These are phyloP conservation scores for Popillia japonica DNA, from an alignment of 1,140 invertebrate species.

Conservation along the genomic window DNA sequence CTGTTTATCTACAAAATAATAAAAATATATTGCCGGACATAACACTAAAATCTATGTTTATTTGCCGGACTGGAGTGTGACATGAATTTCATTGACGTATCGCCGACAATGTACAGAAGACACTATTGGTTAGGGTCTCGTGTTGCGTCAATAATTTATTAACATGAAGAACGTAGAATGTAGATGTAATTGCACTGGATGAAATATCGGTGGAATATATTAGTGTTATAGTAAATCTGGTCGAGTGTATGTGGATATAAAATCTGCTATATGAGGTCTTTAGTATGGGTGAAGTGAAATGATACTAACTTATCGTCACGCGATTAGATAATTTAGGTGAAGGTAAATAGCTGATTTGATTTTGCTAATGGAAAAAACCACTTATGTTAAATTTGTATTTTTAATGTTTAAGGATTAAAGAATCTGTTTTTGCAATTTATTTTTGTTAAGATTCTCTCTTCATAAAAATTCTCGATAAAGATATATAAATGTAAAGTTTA, in stretches of 20 bases:
- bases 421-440: too few species aligned
- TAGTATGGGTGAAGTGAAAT: background rate
- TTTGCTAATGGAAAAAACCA: conserved; percentile 15
- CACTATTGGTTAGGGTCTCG: background rate
- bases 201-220: conserved; percentile 14
- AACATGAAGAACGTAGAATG: conserved; percentile 13
- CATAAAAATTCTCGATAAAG: too few species aligned
- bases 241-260: background rate
- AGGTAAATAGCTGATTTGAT: background rate
- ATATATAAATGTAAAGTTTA: too few species aligned
- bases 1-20: conserved; percentile 16
- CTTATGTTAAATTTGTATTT: background rate
- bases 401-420: too few species aligned
- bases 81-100: conserved; percentile 1
- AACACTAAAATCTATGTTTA: conserved; percentile 33
- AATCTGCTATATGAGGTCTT: background rate
- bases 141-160: conserved; percentile 21
- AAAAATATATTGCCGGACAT: conserved; percentile 20
- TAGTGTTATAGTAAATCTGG: background rate
- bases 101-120: background rate
- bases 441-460: too few species aligned
- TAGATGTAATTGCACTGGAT: conserved; percentile 20
- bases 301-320: conserved; percentile 18
- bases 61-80: background rate
- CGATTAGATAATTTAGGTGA: background rate